phyloP scores from a whole-genome alignment of 2,888 invertebrate species.

The Trissoscelio sp. region DNA sequence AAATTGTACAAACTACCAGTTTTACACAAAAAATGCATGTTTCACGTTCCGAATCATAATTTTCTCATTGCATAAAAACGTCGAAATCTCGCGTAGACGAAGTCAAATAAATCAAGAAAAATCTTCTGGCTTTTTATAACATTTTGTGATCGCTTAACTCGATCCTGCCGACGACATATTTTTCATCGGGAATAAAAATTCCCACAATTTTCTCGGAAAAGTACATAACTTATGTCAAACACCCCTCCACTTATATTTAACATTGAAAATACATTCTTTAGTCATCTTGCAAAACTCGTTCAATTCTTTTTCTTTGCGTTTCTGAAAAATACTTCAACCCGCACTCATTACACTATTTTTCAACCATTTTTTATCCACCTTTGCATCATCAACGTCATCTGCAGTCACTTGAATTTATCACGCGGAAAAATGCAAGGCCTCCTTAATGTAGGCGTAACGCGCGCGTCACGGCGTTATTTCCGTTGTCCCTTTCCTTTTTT shows the following conservation, averaged over 20 bases:
- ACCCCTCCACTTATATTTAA: background rate
- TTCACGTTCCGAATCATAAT: background rate
- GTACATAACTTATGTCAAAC: slow-evolving; percentile 1
- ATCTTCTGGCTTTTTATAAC: slow-evolving; percentile 3
- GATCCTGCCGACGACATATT: background rate
- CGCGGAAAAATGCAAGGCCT: slow-evolving; percentile 56
- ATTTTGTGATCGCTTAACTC: slow-evolving; percentile 17
- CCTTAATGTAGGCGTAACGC: slow-evolving; percentile 49
- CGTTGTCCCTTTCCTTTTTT: slow-evolving; percentile 45
- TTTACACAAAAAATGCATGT: background rate
- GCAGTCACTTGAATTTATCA: slow-evolving; percentile 50
- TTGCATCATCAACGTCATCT: slow-evolving; percentile 40
- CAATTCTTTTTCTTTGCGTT: too few relatives aligned
- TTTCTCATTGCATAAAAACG: background rate
- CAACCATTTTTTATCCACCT: slow-evolving; percentile 31
- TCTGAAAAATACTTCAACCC: slow-evolving; percentile 1
- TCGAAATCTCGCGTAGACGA: background rate
- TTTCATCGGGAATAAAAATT: slow-evolving; percentile 1
- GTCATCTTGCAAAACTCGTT: background rate
- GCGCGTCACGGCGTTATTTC: slow-evolving; percentile 56
- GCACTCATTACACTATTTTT: slow-evolving; percentile 30
- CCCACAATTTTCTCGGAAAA: slow-evolving; percentile 16
- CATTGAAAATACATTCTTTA: background rate
- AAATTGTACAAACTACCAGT: background rate
- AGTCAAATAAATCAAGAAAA: slow-evolving; percentile 15